Evolutionary conservation across 2,888 invertebrate species (phyloP), one percentile per base, ranked within the genome.

Genomic region (Xestia c-nigrum): DNA sequence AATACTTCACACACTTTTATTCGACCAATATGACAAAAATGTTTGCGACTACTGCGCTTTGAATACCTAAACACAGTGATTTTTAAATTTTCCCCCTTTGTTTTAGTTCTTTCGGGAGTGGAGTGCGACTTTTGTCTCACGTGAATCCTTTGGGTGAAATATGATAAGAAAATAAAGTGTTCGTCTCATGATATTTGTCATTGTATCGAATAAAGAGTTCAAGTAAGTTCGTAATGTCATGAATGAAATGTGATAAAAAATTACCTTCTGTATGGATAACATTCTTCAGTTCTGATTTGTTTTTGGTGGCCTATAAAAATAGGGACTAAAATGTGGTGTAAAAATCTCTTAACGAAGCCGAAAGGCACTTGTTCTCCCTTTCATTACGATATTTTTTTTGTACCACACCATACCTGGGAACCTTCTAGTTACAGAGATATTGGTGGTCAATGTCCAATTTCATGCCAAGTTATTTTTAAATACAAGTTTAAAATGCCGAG

Each of bases 21-120:
- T 93, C 92, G 91, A 93, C 93, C 93, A 94, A 94, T 94, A 94
- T 93, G 93, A 94, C 92, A 91, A 92, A 93, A 94, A 94, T 94
- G 92, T 93, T 94, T 92, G 92, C 91, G 90, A 92, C 91, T 86
- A 90, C 91, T 94, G 93, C 92, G 92, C 90, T 93, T 92, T 94
- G 94, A 94, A 94, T 94, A 93, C 92, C 88, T 91, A 92, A 92
- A 91, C 85, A 88, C 72, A 83, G 82, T 84, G 88, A 89, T 88
- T 89, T 89, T 89, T 89, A 76, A 81, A 68, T 76, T 75, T 76
- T 66, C 67, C 68, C 73, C 80, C 74, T 84, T 87, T 84, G 64
- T 84, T 84, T 86, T 72, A 70, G 70, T 74, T 84, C 72, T 55
- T 38, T 16, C 5, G 80, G 69, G 69, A 70, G 70, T 74, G 68